Evolutionary conservation across 2,797 vertebrate genomes (phyloP), one percentile per base, ranked within the genome.

Genomic region (Phalloptychus januarius): DNA sequence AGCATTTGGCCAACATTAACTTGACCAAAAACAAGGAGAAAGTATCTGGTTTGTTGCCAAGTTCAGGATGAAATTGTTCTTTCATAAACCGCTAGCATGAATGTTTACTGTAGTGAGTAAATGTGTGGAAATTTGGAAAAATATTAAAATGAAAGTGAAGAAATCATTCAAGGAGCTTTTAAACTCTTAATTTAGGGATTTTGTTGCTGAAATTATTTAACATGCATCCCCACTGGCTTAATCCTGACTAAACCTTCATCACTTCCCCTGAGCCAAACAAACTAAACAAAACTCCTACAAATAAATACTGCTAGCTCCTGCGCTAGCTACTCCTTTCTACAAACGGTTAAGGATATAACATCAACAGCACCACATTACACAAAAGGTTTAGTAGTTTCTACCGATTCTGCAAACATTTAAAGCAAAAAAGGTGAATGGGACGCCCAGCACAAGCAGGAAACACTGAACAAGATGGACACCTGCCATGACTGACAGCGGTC

Each of bases 381-480:
- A 87, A 88, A 87, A 88, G 54, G 52, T 46, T 50, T 73, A 54
- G 6, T 69, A 38, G 50, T 61, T 56, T 75, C 74, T 58, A 63
- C 79, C 65, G 74, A 82, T 71, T 82, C 83, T 87, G 87, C 40
- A 20, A 63, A 91, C 85, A 87, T 83, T 83, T 80, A 89, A 89
- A 85, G 88, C 90, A 89, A 87, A 90, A 91, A 89, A 67, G 94
- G 94, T 92, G 92, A 85, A 95, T 95, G 95, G 77, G 77, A 91
- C 86, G 93, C 91, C 67, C 91, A 90, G 94, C 94, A 92, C 76
- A 94, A 92, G 93, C 93, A 92, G 88, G 89, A 93, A 88, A 95
- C 91, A 93, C 87, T 90, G 85, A 92, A 91, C 90, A 90, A 87
- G 88, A 93, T 89, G 90, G 77, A 74, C 79, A 83, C 84, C 87